These are phyloP conservation scores for Periophthalmodon schlosseri DNA, from an alignment of 2,113 vertebrate genomes.

Conservation along the genomic window DNA sequence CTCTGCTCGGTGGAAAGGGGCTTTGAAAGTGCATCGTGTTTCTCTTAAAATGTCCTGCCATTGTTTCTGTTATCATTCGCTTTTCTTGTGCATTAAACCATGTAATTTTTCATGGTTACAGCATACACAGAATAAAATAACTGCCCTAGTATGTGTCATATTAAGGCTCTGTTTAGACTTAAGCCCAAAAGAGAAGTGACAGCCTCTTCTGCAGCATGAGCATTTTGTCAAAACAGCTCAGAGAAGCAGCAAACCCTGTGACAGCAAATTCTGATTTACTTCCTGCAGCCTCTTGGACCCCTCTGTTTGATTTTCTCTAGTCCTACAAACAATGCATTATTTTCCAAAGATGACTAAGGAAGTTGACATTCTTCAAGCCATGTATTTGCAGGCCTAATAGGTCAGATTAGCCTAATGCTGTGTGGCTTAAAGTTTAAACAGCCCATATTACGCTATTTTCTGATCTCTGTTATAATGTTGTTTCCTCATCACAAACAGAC, in stretches of 20 bases:
- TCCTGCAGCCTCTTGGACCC: background rate
- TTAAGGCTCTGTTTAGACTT: background rate
- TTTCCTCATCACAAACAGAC: too few species aligned
- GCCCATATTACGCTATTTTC: too few species aligned
- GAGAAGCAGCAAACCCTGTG: background rate
- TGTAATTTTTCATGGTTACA: background rate
- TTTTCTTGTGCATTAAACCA: background rate
- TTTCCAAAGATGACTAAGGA: background rate
- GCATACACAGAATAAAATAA: background rate
- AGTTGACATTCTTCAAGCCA: background rate
- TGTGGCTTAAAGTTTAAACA: background rate
- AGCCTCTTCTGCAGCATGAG: background rate
- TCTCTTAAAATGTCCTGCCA: background rate
- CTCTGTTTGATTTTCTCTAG: background rate
- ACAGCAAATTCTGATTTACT: background rate
- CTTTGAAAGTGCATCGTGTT: background rate
- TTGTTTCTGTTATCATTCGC: background rate
- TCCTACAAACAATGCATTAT: background rate
- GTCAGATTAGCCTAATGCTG: background rate
- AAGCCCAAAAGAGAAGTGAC: background rate
- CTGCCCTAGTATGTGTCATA: background rate
- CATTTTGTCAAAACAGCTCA: constrained; percentile 1
- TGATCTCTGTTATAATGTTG: too few species aligned
- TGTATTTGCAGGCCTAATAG: background rate
- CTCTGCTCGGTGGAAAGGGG: background rate